Evolutionary conservation across 1,140 invertebrate genomes (phyloP).

Genomic region (Zaprionus inermis): DNA sequence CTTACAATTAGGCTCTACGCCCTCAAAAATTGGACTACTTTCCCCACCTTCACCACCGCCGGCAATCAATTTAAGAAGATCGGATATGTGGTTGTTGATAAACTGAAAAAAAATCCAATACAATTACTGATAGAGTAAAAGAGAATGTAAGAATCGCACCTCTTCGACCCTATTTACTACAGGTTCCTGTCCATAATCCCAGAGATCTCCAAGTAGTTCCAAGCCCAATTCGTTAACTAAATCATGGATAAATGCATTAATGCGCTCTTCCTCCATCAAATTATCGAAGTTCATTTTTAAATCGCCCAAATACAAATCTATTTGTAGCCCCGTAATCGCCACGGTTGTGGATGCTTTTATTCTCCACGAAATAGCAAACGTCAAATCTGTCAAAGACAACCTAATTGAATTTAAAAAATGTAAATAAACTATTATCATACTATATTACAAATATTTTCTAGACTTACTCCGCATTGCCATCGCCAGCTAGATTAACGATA

Average conservation of each 20-base stretch:
- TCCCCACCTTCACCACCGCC: slow-evolving; percentile 55
- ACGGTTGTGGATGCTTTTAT: slow-evolving; percentile 41
- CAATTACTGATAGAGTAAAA: background rate
- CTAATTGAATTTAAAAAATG: slow-evolving; percentile 30
- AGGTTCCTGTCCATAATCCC: slow-evolving; percentile 55
- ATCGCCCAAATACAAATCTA: slow-evolving; percentile 56
- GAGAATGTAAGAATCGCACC: slow-evolving; percentile 29
- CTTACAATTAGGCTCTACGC: slow-evolving; percentile 69
- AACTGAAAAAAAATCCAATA: slow-evolving; percentile 36
- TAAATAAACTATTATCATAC: background rate
- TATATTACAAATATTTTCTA: background rate
- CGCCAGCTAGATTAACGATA: slow-evolving; percentile 69
- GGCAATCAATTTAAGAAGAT: slow-evolving; percentile 59
- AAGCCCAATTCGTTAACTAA: slow-evolving; percentile 73
- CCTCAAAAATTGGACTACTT: slow-evolving; percentile 64
- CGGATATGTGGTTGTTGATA: slow-evolving; percentile 57
- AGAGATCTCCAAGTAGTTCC: slow-evolving; percentile 69
- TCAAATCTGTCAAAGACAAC: slow-evolving; percentile 44
- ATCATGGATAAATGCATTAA: slow-evolving; percentile 65
- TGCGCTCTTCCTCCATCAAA: slow-evolving; percentile 66
- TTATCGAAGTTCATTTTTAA: slow-evolving; percentile 68
- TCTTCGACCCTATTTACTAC: slow-evolving; percentile 50
- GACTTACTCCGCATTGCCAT: slow-evolving; percentile 74
- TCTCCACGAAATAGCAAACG: slow-evolving; percentile 52
- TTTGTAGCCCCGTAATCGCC: slow-evolving; percentile 54